Evolutionary conservation across 92 coral and sea anemone species (phyloP), one percentile per base, ranked within the genome.

Genomic region (Bergia sp.): DNA sequence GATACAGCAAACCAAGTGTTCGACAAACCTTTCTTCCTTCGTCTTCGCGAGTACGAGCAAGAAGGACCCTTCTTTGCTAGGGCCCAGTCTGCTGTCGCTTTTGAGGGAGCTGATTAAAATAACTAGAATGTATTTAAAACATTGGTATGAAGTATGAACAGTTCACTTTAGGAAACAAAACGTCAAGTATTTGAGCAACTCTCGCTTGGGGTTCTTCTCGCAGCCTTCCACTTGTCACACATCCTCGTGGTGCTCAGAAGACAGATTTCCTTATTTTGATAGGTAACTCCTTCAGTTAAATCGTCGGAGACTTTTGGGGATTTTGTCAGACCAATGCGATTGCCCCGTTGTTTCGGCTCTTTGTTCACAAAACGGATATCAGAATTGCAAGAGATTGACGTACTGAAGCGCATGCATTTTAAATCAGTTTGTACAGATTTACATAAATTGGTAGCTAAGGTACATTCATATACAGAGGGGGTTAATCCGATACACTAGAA

Each of bases 1-100:
- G 92, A 96, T 2, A 84, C 90, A 45, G 89, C 94, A 12, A 89
- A 86, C 64, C 91, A 91, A 66, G 94, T 89, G 50, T 97, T 95
- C 94, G 99, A 94, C 44, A 94, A 92, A 72, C 99, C 98, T 2
- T 94, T 89, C 76, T 85, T 95, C 50, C 92, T 97, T 82, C 95
- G 94, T 57, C 93, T 97, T 36, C 96, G 93, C 23, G 98, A 97
- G 90, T 97, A 94, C 76, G 98, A 96, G 75, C 94, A 96, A 5
- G 99, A 97, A 77, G 99, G 99, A 41, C 98, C 99, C 36, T 97
- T 97, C 89, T 97, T 83, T 89, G 98, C 90, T 12, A 90, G 93
- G 45, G 96, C 97, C 42, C 93, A 97, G 72, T 96, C 95, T 1
- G 94, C 99, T 38, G 98, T 97, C 16, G 97, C 99, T 21, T 93